These are phyloP conservation scores for Escarpia spicata DNA, from an alignment of 2,888 invertebrate species.

Conservation along the genomic window DNA sequence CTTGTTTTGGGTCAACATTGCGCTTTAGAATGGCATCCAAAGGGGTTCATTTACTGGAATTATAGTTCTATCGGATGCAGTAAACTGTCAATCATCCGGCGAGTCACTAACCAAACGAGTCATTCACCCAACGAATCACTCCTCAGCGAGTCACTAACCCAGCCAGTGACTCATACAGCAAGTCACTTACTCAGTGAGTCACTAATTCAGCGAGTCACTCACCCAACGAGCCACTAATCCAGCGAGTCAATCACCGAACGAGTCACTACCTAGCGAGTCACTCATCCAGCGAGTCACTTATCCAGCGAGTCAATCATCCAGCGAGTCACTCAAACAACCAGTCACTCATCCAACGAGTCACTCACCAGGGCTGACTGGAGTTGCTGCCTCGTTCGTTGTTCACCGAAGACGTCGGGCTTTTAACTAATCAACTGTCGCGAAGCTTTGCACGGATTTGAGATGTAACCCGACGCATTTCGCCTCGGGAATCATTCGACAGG, in stretches of 20 bases:
- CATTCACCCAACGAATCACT: not conserved
- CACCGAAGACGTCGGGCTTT: not conserved
- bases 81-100: not conserved
- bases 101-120: not conserved
- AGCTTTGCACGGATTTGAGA: not conserved
- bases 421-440: slow-evolving; percentile 9
- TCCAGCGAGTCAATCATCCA: not conserved
- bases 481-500: not conserved
- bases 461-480: slow-evolving; percentile 16
- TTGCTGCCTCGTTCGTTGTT: not conserved
- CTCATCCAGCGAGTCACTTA: not conserved
- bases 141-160: not conserved
- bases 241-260: no score
- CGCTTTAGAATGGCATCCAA: not conserved
- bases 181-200: not conserved
- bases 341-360: not conserved
- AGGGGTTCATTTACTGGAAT: no score
- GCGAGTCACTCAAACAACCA: not conserved
- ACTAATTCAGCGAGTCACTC: not conserved
- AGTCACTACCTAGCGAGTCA: no score
- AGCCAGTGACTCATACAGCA: not conserved
- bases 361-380: not conserved
- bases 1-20: not conserved
- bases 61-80: no score
- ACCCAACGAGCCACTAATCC: not conserved